Evolutionary conservation across 2,797 vertebrate genomes (phyloP).

Genomic region (Steatocranus sp.): DNA sequence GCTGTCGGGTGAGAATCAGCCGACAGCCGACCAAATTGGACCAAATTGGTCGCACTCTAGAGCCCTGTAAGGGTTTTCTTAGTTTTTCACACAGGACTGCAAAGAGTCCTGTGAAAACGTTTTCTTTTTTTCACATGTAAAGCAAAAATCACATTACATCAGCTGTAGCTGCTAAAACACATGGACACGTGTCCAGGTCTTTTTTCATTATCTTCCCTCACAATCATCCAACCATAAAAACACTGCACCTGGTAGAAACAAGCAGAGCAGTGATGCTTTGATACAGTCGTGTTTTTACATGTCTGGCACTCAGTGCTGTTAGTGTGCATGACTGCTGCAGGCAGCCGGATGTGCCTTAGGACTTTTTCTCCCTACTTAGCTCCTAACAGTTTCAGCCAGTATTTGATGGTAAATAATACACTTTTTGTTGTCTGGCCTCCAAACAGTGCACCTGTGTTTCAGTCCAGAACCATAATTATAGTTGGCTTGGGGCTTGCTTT

Average conservation of each 20-base stretch:
- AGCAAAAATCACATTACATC: not conserved
- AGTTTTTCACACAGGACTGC: not conserved
- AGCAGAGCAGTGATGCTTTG: not conserved
- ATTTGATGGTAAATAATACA: not conserved
- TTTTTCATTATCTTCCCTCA: slow-evolving; percentile 7
- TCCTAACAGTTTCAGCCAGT: not conserved
- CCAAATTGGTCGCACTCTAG: too few relatives aligned
- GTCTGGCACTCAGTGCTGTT: slow-evolving; percentile 3
- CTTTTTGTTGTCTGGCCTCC: not conserved
- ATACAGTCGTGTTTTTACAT: slow-evolving; percentile 26
- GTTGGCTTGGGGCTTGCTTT: not conserved
- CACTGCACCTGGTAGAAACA: not conserved
- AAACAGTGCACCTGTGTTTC: not conserved
- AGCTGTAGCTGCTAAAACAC: not conserved
- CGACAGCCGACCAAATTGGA: too few relatives aligned
- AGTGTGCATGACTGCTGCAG: not conserved
- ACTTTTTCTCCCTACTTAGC: slow-evolving; percentile 19
- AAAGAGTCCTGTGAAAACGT: not conserved
- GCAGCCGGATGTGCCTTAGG: slow-evolving; percentile 13
- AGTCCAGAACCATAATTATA: not conserved
- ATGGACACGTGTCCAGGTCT: slow-evolving; percentile 33
- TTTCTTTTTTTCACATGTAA: not conserved
- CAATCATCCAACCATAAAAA: slow-evolving; percentile 14
- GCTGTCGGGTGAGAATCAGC: too few relatives aligned
- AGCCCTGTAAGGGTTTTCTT: not conserved